These are phyloP conservation scores for Conomelus anceps DNA, from an alignment of 2,888 invertebrate species.

Conservation along the genomic window DNA sequence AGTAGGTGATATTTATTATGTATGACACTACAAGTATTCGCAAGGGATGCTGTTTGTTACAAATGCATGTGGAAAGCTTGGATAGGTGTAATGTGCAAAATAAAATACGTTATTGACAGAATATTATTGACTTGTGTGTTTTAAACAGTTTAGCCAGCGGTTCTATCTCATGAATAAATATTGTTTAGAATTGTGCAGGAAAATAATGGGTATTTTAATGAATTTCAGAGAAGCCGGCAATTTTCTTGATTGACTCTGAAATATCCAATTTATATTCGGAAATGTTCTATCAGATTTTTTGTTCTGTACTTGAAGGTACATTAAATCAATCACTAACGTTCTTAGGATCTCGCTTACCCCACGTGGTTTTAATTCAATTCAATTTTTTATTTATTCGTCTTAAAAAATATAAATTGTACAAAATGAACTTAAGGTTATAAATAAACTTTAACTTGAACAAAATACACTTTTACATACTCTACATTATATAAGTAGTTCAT, in stretches of 20 bases:
- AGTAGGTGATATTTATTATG: not conserved
- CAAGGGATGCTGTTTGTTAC: not conserved
- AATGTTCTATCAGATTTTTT: not conserved
- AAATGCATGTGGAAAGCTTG: not conserved
- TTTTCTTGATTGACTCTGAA: not conserved
- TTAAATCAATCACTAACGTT: not conserved
- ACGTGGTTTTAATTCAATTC: no score
- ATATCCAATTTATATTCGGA: not conserved
- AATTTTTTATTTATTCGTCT: no score
- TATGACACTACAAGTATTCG: not conserved
- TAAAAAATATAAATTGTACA: no score
- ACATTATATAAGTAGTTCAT: no score
- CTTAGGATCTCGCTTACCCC: no score
- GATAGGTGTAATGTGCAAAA: not conserved
- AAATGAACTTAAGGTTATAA: no score
- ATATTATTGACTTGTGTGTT: not conserved
- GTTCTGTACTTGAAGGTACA: not conserved
- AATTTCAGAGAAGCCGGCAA: not conserved
- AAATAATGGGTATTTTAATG: not conserved
- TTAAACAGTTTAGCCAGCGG: not conserved
- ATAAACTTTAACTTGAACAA: no score
- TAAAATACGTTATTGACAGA: not conserved
- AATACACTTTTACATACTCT: no score
- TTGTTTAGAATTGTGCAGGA: not conserved
- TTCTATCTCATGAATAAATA: not conserved